phyloP scores from a whole-genome alignment of 2,113 vertebrate species.

The Xenopus laevis region DNA sequence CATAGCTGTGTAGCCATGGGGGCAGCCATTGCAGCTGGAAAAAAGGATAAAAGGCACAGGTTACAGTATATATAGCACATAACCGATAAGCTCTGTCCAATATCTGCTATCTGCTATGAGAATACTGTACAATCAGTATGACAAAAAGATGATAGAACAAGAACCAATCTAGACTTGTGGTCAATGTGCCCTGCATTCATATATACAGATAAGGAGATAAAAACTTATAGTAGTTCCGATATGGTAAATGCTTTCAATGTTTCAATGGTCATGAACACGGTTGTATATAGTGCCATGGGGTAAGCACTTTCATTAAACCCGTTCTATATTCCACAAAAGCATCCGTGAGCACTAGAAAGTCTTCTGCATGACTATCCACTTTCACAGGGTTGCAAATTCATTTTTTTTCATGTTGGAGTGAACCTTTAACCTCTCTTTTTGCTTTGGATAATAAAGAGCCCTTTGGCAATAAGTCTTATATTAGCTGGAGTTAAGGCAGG shows the following conservation, averaged over 20 bases:
- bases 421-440: slow-evolving; percentile 38
- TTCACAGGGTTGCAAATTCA: slow-evolving; percentile 37
- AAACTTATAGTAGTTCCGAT: too few relatives aligned
- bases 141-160: too few relatives aligned
- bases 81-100: too few relatives aligned
- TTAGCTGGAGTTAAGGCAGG: slow-evolving; percentile 43
- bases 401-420: slow-evolving; percentile 38
- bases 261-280: too few relatives aligned
- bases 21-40: too few relatives aligned
- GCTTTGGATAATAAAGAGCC: slow-evolving; percentile 45
- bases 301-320: not conserved
- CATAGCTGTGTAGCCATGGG: too few relatives aligned
- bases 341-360: not conserved
- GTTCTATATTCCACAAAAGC: not conserved
- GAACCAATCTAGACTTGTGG: too few relatives aligned
- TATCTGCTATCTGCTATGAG: too few relatives aligned
- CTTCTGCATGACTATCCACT: slow-evolving; percentile 21
- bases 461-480: slow-evolving; percentile 42
- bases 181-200: not conserved
- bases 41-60: too few relatives aligned
- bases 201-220: not conserved
- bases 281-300: not conserved
- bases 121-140: too few relatives aligned
- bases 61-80: too few relatives aligned
- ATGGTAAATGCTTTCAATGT: too few relatives aligned